A percentile compares a stretch with the other conserved stretches of the same genome.
Evolutionary conservation across 2,888 invertebrate genomes (phyloP).

Genomic region (Phyto melanocephala): DNA sequence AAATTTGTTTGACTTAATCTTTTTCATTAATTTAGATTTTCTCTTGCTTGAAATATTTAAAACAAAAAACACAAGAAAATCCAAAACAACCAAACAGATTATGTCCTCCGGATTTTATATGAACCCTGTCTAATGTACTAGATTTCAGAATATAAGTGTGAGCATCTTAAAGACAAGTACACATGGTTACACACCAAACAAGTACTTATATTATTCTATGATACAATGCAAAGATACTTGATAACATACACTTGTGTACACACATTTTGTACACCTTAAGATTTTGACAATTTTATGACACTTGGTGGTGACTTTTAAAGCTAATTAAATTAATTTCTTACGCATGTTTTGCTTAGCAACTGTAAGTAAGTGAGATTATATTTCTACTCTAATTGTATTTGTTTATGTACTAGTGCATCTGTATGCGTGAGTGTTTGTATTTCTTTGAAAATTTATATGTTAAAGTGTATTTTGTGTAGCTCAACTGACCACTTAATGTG

Average conservation of each 20-base stretch:
- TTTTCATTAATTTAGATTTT: no score
- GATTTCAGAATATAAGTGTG: background rate
- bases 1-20: no score
- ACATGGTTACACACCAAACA: background rate
- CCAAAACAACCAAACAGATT: no score
- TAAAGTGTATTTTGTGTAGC: constrained; percentile 26
- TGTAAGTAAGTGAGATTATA: background rate
- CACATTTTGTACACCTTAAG: constrained; percentile 16
- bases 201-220: background rate
- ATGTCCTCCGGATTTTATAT: no score
- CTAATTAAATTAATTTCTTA: constrained; percentile 56
- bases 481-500: constrained; percentile 61
- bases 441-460: constrained; percentile 5
- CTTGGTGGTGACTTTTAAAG: constrained; percentile 58
- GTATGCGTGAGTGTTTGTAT: background rate
- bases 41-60: no score
- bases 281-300: constrained; percentile 53
- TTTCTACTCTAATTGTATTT: no score
- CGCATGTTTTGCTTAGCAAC: background rate
- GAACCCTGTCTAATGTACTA: no score
- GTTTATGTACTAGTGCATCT: background rate
- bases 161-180: background rate
- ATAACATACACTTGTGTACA: background rate
- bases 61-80: no score
- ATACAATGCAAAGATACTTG: background rate